Evolutionary conservation across 2,888 invertebrate genomes (phyloP).

Genomic region (Baronia brevicornis): DNA sequence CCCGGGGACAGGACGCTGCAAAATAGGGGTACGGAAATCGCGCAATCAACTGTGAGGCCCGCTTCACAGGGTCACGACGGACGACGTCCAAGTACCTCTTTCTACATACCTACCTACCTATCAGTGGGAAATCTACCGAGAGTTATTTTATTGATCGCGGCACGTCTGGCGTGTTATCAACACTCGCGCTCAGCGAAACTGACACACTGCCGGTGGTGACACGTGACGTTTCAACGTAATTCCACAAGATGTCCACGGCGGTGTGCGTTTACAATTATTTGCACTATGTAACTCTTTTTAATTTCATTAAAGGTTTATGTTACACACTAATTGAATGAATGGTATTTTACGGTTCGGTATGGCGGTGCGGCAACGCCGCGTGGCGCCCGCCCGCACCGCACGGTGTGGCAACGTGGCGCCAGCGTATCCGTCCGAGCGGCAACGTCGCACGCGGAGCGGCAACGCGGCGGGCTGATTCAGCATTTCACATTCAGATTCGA

Average conservation of each 20-base stretch:
- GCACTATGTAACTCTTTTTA: slow-evolving; percentile 31
- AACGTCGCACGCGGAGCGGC: slow-evolving; percentile 43
- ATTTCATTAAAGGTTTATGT: slow-evolving; percentile 40
- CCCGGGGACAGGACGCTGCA: too few relatives aligned
- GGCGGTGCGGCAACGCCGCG: slow-evolving; percentile 50
- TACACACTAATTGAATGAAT: slow-evolving; percentile 58
- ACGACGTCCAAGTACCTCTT: background rate
- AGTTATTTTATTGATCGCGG: slow-evolving; percentile 6
- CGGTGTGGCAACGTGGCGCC: slow-evolving; percentile 60
- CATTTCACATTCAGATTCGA: slow-evolving; percentile 47
- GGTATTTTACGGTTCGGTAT: slow-evolving; percentile 54
- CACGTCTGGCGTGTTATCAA: slow-evolving; percentile 1
- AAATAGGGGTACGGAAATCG: slow-evolving; percentile 39
- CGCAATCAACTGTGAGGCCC: slow-evolving; percentile 30
- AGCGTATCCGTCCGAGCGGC: slow-evolving; percentile 49
- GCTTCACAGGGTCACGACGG: slow-evolving; percentile 6
- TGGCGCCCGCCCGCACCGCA: slow-evolving; percentile 49
- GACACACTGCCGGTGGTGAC: background rate
- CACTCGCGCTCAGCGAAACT: background rate
- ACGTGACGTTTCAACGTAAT: background rate
- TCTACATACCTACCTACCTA: too few relatives aligned
- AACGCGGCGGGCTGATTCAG: slow-evolving; percentile 67
- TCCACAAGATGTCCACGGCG: slow-evolving; percentile 33
- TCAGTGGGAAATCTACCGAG: slow-evolving; percentile 7
- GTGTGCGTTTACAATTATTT: slow-evolving; percentile 29